phyloP scores from a whole-genome alignment of 2,113 vertebrate species.

The Indri indri region DNA sequence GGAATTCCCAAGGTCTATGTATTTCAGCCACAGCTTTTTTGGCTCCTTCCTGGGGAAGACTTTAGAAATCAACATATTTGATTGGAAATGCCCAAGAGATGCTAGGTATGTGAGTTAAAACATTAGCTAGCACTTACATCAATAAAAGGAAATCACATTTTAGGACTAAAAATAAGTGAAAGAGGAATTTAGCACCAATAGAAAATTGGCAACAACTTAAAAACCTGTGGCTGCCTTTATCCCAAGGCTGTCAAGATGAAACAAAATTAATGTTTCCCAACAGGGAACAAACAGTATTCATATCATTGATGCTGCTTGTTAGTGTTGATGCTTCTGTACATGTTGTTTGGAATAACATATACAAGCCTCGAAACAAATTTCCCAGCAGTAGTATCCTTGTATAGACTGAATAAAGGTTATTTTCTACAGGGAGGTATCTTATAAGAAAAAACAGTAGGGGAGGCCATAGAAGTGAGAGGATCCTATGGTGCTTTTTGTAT shows the following conservation, averaged over 20 bases:
- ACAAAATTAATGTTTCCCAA: constrained; percentile 75
- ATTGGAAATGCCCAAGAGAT: constrained; percentile 18
- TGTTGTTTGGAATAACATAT: constrained; percentile 85
- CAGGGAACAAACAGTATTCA: constrained; percentile 72
- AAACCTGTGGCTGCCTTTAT: constrained; percentile 69
- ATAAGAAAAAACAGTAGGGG: constrained; percentile 92
- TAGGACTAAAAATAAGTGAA: constrained; percentile 54
- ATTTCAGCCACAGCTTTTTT: neutral
- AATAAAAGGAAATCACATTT: constrained; percentile 61
- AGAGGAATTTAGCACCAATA: constrained; percentile 57
- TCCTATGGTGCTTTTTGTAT: constrained; percentile 92
- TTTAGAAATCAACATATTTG: constrained; percentile 51
- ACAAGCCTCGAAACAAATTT: constrained; percentile 89
- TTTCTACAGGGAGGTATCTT: constrained; percentile 92
- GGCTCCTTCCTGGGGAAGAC: neutral
- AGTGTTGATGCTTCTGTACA: constrained; percentile 73
- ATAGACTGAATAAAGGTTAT: constrained; percentile 92
- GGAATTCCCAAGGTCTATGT: neutral
- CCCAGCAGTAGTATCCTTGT: constrained; percentile 88
- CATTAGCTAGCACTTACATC: neutral
- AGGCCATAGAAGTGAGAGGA: constrained; percentile 89
- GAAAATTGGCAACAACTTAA: constrained; percentile 64
- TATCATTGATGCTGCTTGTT: constrained; percentile 79
- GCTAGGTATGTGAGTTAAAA: neutral
- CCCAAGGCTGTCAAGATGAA: constrained; percentile 52